These are phyloP conservation scores for Eupeodes latifasciatus DNA, from an alignment of 2,888 invertebrate species.

Conservation along the genomic window DNA sequence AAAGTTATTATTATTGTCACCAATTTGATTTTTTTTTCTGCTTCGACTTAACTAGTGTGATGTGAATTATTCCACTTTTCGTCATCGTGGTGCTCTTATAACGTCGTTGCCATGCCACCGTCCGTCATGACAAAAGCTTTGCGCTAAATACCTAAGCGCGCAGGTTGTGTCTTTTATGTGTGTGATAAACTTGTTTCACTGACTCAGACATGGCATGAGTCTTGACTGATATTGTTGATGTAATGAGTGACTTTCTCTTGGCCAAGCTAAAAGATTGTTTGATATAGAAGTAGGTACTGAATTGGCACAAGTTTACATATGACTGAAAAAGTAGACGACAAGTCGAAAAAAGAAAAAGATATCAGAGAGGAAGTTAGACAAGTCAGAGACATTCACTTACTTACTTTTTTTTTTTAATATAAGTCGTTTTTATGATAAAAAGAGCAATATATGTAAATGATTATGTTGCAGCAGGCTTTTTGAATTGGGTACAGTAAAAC, in stretches of 20 bases:
- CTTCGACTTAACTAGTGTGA: not conserved
- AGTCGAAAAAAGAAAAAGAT: not conserved
- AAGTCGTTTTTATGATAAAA: not conserved
- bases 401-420: not conserved
- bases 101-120: not conserved
- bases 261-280: slow-evolving; percentile 21
- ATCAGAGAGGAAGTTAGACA: slow-evolving; percentile 34
- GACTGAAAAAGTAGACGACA: not conserved
- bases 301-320: slow-evolving; percentile 50
- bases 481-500: no score
- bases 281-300: slow-evolving; percentile 5
- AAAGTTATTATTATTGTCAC: slow-evolving; percentile 27
- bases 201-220: slow-evolving; percentile 31
- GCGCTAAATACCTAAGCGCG: slow-evolving; percentile 66
- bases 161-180: slow-evolving; percentile 27
- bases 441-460: slow-evolving; percentile 27
- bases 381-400: slow-evolving; percentile 32
- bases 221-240: slow-evolving; percentile 51
- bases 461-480: slow-evolving; percentile 10
- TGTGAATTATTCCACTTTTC: slow-evolving; percentile 13
- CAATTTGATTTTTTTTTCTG: not conserved
- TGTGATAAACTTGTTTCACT: slow-evolving; percentile 67
- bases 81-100: not conserved
- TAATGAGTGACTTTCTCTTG: slow-evolving; percentile 75
- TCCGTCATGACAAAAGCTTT: slow-evolving; percentile 55